Base-by-base conservation (phyloP, 2,113 vertebrate species). In the Engraulis encrasicolus region DNA sequence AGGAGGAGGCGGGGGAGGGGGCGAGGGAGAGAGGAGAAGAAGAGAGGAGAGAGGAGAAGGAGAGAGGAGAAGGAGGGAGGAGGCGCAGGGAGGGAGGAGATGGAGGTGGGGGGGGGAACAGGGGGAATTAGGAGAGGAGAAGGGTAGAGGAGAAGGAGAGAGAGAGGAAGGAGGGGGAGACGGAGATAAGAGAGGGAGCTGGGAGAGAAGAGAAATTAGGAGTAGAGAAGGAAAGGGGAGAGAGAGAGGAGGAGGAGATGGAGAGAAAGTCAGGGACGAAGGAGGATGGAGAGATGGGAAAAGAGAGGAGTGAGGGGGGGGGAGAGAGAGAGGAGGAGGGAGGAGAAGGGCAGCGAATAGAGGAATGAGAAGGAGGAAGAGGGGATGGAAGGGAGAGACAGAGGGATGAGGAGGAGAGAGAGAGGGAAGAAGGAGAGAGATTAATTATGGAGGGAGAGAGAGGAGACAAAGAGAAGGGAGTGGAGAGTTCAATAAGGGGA, bases 1-100 rank as follows among this genome's bases (percentile, higher is more conserved):
- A 37, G 61, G 48, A 61, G 31, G 40, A 79, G 4, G 40, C 50
- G 52, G 86, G 78, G n/a, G 79, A 80, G 19, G 31, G 54, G 37
- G 71, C 50, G 83, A 58, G 45, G 11, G 19, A 79, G 23, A 19
- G 83, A 71, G 50, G 52, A 85, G 49, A 81, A 58, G 14, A 27
- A 17, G 2, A 78, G 45, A 83, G 52, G 31, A 38, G 36, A 37
- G 14, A 9, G 4, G 50, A 50, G 9, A 58, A 37, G 23, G 27
- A 6, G 81, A 54, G 34, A 23, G 19, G 27, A n/a, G 27, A 77
- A 81, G 49, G 50, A 9, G 38, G 38, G 20, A 7, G 49, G 34
- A 84, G 40, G 2, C 37, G 45, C 1, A 37, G 40, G 27, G 45
- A 48, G 31, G 50, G 27, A 34, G 2, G 17, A 20, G 66, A 50